Conservation (phyloP, 2,113 vertebrate species). For the Pseudois nayaur region DNA sequence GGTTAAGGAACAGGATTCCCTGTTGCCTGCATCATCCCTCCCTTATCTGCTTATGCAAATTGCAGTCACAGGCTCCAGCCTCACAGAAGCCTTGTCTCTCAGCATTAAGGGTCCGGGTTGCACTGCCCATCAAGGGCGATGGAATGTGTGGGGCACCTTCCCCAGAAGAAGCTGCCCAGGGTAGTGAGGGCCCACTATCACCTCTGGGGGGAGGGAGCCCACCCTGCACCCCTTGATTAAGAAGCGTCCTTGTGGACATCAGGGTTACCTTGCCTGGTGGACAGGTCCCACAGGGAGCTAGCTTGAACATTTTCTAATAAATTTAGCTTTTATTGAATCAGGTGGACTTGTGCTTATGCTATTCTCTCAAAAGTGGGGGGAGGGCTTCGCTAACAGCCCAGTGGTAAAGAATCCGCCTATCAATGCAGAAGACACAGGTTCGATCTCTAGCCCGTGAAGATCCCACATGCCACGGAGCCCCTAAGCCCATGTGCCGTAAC, state of each 20-base stretch:
- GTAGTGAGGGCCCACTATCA: fast-evolving
- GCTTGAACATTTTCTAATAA: not conserved
- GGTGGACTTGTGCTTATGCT: no score
- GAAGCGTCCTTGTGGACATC: not conserved
- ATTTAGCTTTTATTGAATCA: not conserved
- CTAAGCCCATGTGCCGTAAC: not conserved
- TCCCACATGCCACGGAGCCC: not conserved
- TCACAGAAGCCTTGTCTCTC: not conserved
- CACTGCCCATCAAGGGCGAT: not conserved
- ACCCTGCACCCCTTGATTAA: not conserved
- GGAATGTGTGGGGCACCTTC: not conserved
- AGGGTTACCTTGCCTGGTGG: not conserved
- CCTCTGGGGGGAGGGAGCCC: not conserved
- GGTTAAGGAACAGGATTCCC: fast-evolving
- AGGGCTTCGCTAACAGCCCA: not conserved
- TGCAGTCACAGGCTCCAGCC: fast-evolving
- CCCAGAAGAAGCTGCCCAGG: not conserved
- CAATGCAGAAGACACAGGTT: not conserved
- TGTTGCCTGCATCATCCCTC: no score
- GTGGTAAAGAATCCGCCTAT: not conserved
- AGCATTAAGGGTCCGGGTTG: fast-evolving
- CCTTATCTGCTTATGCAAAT: not conserved
- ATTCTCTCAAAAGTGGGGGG: not conserved
- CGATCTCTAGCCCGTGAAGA: not conserved
- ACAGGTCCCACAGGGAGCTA: not conserved